phyloP scores from a whole-genome alignment of 1,140 invertebrate genomes.

The Chrysoperla carnea region DNA sequence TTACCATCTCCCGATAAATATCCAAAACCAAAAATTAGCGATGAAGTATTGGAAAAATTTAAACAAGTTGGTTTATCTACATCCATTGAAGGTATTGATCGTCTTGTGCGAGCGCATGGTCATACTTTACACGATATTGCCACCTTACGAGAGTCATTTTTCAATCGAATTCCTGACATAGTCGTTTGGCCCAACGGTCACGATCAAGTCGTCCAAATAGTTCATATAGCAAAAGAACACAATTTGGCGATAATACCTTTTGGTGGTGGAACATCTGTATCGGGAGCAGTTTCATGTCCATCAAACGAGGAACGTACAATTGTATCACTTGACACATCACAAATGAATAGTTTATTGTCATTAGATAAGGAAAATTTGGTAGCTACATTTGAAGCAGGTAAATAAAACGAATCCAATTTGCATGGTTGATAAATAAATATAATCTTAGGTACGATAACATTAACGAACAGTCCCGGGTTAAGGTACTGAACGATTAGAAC shows the following conservation, averaged over 20 bases:
- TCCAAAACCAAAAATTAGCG: conserved; percentile 30
- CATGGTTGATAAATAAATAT: too few relatives aligned
- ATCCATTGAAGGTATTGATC: conserved; percentile 64
- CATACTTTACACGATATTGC: conserved; percentile 88
- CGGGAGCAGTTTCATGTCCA: conserved; percentile 78
- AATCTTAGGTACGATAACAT: too few relatives aligned
- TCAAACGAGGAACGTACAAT: conserved; percentile 64
- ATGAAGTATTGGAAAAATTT: conserved; percentile 40
- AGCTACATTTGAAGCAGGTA: conserved; percentile 65
- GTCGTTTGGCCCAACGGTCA: conserved; percentile 84
- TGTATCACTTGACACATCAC: conserved; percentile 81
- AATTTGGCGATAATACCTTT: conserved; percentile 85
- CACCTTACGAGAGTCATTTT: conserved; percentile 41
- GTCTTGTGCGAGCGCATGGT: conserved; percentile 83
- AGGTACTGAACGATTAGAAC: too few relatives aligned
- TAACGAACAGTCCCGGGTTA: too few relatives aligned
- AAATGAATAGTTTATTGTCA: conserved; percentile 94
- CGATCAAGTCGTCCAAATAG: conserved; percentile 64
- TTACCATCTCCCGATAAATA: conserved; percentile 28
- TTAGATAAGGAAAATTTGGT: conserved; percentile 79
- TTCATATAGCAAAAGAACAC: conserved; percentile 53
- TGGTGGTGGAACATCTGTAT: conserved; percentile 93
- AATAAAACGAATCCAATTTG: too few relatives aligned
- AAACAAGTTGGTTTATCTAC: conserved; percentile 40
- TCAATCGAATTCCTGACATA: conserved; percentile 78